Evolutionary conservation across 2,888 invertebrate genomes (phyloP).

Genomic region (Heliconius ismenius): DNA sequence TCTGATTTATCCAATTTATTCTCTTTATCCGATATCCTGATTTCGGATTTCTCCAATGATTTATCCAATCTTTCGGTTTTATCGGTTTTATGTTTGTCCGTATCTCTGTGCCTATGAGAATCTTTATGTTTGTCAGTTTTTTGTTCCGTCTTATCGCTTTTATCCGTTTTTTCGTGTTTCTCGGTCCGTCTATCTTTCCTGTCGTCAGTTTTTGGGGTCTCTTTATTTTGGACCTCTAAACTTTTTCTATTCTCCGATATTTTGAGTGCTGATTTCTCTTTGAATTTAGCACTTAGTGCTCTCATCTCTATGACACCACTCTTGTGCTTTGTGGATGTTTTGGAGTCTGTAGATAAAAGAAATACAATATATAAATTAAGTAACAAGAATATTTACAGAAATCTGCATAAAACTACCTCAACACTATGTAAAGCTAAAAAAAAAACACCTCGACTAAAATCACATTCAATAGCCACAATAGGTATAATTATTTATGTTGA

Average conservation of each 20-base stretch:
- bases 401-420: no score
- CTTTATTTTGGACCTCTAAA: conserved; percentile 60
- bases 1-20: conserved; percentile 41
- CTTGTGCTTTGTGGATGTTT: conserved; percentile 70
- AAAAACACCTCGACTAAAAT: no score
- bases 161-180: conserved; percentile 48
- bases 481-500: no score
- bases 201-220: conserved; percentile 55
- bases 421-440: no score
- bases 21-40: conserved; percentile 41
- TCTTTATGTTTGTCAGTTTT: conserved; percentile 43
- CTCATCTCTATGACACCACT: conserved; percentile 78
- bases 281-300: conserved; percentile 72
- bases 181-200: conserved; percentile 55
- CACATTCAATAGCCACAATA: no score
- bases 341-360: conserved; percentile 59
- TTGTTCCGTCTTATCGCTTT: conserved; percentile 42
- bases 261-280: conserved; percentile 67
- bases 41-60: conserved; percentile 43
- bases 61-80: conserved; percentile 43
- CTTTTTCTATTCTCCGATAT: conserved; percentile 64
- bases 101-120: conserved; percentile 57
- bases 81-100: conserved; percentile 45
- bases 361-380: not conserved
- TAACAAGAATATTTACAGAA: no score